A percentile compares a stretch with the other conserved stretches of the same genome.
These are phyloP conservation scores for Staurois parvus DNA, from an alignment of 2,797 vertebrate genomes.

Conservation along the genomic window DNA sequence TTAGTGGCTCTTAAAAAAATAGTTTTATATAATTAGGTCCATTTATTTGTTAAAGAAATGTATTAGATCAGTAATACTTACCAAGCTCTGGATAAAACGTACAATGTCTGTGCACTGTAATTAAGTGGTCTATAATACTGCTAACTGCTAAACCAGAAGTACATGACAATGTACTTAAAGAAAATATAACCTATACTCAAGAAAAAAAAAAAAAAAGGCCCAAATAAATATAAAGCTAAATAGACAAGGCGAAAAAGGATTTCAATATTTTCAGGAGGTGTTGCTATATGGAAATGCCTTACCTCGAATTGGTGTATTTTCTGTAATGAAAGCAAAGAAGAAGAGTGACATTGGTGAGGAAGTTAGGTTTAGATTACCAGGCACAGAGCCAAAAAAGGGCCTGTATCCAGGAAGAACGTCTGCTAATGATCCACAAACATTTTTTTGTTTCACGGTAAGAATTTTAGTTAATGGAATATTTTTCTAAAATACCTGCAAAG, in stretches of 20 bases:
- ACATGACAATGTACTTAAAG: background rate
- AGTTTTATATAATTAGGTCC: too few species aligned
- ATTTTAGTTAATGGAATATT: too few species aligned
- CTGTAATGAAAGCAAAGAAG: slow-evolving; percentile 93
- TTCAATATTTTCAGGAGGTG: slow-evolving; percentile 61
- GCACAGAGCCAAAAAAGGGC: slow-evolving; percentile 65
- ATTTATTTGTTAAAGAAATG: too few species aligned
- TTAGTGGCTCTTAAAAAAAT: too few species aligned
- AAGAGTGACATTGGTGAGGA: slow-evolving; percentile 81
- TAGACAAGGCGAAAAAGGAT: slow-evolving; percentile 43
- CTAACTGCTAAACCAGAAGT: background rate
- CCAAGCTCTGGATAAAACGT: background rate
- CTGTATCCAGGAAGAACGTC: slow-evolving; percentile 38
- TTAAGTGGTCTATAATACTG: background rate
- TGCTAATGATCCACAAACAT: background rate
- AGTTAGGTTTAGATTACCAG: slow-evolving; percentile 64
- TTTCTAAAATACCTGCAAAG: too few species aligned
- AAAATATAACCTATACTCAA: slow-evolving; percentile 5
- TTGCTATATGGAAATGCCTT: slow-evolving; percentile 78
- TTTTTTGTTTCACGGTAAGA: too few species aligned
- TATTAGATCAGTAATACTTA: background rate
- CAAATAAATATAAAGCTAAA: slow-evolving; percentile 50
- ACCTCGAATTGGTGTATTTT: slow-evolving; percentile 98
- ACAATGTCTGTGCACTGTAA: background rate
- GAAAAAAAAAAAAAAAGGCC: slow-evolving; percentile 3